Base-by-base conservation (phyloP, 2,888 invertebrate genomes). In the Idaea biselata region DNA sequence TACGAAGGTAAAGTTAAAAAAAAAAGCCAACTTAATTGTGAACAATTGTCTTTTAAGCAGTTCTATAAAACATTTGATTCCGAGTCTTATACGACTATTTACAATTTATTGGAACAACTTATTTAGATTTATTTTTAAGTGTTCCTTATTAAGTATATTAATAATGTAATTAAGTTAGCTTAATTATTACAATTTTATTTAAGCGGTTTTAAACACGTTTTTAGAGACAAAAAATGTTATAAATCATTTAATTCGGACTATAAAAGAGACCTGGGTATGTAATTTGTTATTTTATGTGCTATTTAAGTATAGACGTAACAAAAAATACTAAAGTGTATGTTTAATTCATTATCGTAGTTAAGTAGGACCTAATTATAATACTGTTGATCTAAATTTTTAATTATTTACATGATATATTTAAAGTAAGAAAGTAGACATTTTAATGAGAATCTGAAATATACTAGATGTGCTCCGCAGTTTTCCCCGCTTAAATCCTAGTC, bases 351-450 rank as follows among this genome's bases (percentile, higher is more conserved):
- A 44, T 44, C 5, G 14, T 44, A 44, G 8, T 14, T 44, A 44
- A 44, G 44, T 44, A 44, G 8, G 25, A 25, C 14, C 54, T 66
- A 66, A 60, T 63, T 65, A 67, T 69, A 69, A 69, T 69, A 69
- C 69, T 69, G 69, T 57, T 67, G 61, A 61, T 65, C 59, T 58
- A 25, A 8, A 62, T 55, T 44, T 44, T 14, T 14, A 44, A 14
- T 44, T 44, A 44, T 44, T 44, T 44, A 44, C 44, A 44, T 44
- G 14, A 14, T 32, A 8, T 32, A 32, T 32, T 6, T 32, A 8
- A 32, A 8, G 6, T 32, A 32, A 32, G 1, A n/a, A n/a, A n/a
- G n/a, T n/a, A n/a, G n/a, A 25, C 11, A 44, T 44, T 44, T 11
- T 44, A 8, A 11, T 44, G 8, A 44, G 44, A 44, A 44, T 44